Conservation (phyloP, 2,113 vertebrate genomes). For the Nannospalax galili region DNA sequence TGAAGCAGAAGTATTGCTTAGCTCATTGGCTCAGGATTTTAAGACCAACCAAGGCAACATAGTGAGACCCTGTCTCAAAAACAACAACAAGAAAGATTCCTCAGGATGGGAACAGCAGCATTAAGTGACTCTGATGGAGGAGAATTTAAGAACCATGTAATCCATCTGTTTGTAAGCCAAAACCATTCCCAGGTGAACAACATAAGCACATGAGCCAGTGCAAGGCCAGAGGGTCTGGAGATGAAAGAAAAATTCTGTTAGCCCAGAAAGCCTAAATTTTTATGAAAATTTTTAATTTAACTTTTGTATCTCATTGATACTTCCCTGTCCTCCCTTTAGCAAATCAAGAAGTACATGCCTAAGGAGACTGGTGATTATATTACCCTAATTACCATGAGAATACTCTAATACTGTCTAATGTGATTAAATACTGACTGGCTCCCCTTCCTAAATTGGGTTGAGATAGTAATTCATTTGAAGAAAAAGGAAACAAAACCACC, state of each 20-base stretch:
- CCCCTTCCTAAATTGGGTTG: background rate
- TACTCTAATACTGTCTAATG: rapidly evolving
- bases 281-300: background rate
- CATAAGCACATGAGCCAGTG: rapidly evolving
- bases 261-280: background rate
- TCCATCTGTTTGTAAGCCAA: background rate
- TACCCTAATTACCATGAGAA: background rate
- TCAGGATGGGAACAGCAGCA: background rate
- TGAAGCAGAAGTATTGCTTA: background rate
- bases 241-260: background rate
- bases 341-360: background rate
- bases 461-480: background rate
- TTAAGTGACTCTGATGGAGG: background rate
- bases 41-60: background rate
- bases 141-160: background rate
- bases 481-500: background rate
- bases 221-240: background rate
- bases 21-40: no score
- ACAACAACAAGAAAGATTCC: background rate
- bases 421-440: background rate
- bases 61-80: background rate
- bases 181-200: background rate
- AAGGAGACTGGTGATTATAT: background rate
- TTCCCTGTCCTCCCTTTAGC: rapidly evolving
- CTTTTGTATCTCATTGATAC: no score